These are phyloP conservation scores for Periphyllus acericola DNA, from an alignment of 2,888 invertebrate genomes.

Conservation along the genomic window DNA sequence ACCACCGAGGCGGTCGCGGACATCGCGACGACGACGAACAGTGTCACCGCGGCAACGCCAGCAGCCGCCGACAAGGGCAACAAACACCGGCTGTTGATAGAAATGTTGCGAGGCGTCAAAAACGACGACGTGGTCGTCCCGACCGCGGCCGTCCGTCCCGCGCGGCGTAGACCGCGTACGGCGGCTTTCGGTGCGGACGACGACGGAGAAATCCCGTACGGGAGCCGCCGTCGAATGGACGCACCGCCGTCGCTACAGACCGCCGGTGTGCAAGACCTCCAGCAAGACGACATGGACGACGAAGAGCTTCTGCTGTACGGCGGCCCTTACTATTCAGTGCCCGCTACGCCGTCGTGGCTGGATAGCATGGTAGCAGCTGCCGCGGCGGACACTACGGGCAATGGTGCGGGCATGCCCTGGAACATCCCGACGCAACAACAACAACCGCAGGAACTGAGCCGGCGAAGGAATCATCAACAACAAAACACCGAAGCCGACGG, in stretches of 20 bases:
- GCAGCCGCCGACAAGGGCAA: neutral
- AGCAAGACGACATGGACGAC: constrained; percentile 62
- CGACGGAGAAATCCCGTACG: neutral
- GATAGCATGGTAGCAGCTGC: constrained; percentile 42
- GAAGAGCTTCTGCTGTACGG: constrained; percentile 63
- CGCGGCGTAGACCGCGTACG: constrained; percentile 5
- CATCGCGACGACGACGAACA: neutral
- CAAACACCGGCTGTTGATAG: constrained; percentile 38
- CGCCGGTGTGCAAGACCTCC: neutral
- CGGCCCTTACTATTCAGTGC: constrained; percentile 4
- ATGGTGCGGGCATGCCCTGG: neutral
- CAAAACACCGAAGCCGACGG: neutral
- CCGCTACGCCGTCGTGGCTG: constrained; percentile 43
- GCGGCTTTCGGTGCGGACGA: constrained; percentile 8
- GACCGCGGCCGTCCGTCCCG: neutral
- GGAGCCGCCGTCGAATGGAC: constrained; percentile 14
- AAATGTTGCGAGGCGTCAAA: constrained; percentile 28
- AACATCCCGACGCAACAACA: neutral
- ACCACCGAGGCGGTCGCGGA: neutral
- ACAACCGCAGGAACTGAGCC: neutral
- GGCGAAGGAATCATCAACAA: neutral
- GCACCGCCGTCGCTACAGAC: neutral
- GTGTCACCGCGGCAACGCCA: neutral
- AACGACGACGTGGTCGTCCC: constrained; percentile 22
- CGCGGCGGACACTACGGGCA: constrained; percentile 22